These are phyloP conservation scores for Tadarida brasiliensis DNA, from an alignment of 2,797 vertebrate species.

Conservation along the genomic window DNA sequence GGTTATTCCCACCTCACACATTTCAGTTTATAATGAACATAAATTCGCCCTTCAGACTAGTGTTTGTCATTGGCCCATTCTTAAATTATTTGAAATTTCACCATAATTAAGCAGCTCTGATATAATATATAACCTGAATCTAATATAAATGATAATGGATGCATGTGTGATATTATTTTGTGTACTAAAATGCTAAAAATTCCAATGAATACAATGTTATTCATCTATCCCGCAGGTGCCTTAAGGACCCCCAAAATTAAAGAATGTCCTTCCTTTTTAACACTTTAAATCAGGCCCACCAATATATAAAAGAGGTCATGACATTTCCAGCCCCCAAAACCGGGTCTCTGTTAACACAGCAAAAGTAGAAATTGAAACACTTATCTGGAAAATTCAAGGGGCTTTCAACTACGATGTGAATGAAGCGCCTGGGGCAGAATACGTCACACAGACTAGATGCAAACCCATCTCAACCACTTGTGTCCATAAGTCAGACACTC, in stretches of 20 bases:
- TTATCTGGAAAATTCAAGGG: slow-evolving; percentile 31
- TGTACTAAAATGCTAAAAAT: not conserved
- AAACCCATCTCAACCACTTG: not conserved
- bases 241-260: not conserved
- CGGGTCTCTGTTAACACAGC: not conserved
- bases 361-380: not conserved
- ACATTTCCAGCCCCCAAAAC: not conserved
- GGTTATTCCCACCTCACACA: not conserved
- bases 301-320: not conserved
- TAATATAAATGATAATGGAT: not conserved
- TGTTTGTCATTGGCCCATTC: not conserved
- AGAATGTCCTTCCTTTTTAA: not conserved
- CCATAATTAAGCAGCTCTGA: not conserved
- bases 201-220: not conserved
- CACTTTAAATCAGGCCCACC: slow-evolving; percentile 24
- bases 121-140: not conserved
- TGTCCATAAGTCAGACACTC: not conserved
- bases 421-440: not conserved
- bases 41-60: not conserved
- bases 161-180: not conserved
- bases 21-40: not conserved
- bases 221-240: not conserved
- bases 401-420: not conserved
- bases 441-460: not conserved
- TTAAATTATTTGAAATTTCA: slow-evolving; percentile 46